Evolutionary conservation across 2,113 vertebrate genomes (phyloP).

Genomic region (Agapornis roseicollis): DNA sequence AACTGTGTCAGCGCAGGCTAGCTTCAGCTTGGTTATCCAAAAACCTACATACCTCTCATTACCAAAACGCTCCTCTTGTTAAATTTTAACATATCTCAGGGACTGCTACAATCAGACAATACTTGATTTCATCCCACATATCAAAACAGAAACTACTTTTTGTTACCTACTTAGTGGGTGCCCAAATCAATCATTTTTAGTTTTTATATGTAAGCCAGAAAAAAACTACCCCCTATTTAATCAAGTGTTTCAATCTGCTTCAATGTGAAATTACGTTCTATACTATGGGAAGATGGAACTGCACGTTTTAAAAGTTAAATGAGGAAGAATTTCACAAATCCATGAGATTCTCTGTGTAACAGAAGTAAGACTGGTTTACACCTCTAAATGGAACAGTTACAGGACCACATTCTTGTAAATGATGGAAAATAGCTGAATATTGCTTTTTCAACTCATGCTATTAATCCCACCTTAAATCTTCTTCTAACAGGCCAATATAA

Average conservation of each 20-base stretch:
- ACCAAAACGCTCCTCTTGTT: neutral
- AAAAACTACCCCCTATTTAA: neutral
- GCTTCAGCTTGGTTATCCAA: neutral
- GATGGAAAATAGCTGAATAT: neutral
- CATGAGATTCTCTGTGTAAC: neutral
- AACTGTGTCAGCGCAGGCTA: neutral
- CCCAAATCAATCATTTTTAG: neutral
- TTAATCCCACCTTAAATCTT: neutral
- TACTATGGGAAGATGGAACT: neutral
- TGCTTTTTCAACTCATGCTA: neutral
- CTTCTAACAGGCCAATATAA: neutral
- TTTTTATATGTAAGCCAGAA: neutral
- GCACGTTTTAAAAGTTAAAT: neutral
- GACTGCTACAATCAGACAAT: neutral
- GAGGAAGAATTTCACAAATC: neutral
- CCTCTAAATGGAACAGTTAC: neutral
- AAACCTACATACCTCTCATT: accelerated
- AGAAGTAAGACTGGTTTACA: neutral
- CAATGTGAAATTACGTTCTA: neutral
- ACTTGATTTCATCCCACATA: neutral
- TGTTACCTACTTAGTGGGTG: neutral
- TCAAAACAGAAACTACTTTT: neutral
- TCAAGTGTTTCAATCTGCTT: neutral
- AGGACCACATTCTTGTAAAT: neutral
- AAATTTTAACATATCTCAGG: neutral